A percentile compares a stretch with the other conserved stretches of the same genome.
Evolutionary conservation across 2,888 invertebrate species (phyloP).

Genomic region (Cerceris ruficornis): DNA sequence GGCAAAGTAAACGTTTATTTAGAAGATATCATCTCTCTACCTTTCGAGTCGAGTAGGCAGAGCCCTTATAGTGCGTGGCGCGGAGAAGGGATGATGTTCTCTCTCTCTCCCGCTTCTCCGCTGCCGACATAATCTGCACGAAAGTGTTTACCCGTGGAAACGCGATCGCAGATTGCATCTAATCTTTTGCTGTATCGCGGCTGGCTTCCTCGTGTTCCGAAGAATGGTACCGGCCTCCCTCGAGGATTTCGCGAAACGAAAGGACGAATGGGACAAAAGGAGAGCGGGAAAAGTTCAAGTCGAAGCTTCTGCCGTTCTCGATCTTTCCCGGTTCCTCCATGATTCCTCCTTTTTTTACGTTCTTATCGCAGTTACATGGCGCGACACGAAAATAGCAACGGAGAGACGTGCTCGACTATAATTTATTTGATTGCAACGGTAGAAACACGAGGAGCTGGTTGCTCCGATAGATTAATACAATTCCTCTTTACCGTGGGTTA

Average conservation of each 20-base stretch:
- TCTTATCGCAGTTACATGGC: too few species aligned
- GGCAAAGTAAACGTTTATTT: conserved; percentile 76
- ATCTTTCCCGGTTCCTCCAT: too few species aligned
- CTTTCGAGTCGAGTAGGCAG: conserved; percentile 55
- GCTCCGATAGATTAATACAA: not conserved
- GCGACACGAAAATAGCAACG: too few species aligned
- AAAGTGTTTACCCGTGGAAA: conserved; percentile 73
- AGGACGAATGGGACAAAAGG: not conserved
- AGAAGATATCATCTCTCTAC: conserved; percentile 76
- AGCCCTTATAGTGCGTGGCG: conserved; percentile 15
- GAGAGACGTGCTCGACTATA: too few species aligned
- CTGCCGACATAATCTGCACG: conserved; percentile 67
- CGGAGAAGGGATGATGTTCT: not conserved
- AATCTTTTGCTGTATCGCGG: conserved; percentile 59
- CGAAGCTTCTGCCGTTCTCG: too few species aligned
- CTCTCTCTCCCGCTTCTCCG: conserved; percentile 22
- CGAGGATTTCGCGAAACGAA: conserved; percentile 12
- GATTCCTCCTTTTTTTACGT: too few species aligned
- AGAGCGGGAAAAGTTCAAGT: not conserved
- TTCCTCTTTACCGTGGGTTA: not conserved
- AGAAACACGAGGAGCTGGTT: not conserved
- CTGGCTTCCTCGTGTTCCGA: conserved; percentile 11
- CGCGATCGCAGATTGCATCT: conserved; percentile 74
- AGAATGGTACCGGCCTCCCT: conserved; percentile 8
- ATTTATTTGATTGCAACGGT: too few species aligned